Conservation (phyloP, 2,797 vertebrate species). For the Caiman crocodilus region DNA sequence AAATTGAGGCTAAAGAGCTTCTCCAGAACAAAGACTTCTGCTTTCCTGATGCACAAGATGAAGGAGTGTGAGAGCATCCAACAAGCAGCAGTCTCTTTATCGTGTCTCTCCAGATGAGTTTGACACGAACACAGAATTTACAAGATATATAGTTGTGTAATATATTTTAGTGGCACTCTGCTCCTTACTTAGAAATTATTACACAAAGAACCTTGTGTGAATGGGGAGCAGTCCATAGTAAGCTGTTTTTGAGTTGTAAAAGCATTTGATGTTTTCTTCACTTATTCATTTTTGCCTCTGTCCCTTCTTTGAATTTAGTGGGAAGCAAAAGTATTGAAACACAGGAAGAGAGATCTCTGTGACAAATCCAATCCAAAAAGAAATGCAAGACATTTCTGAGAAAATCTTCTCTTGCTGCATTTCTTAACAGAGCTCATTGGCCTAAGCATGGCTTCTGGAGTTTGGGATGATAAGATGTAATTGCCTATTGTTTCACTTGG, state of each 20-base stretch:
- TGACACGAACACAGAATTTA: neutral
- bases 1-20: conserved; percentile 20
- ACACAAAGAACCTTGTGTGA: neutral
- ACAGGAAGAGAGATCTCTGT: too few species aligned
- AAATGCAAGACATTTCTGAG: too few species aligned
- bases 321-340: neutral
- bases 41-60: neutral
- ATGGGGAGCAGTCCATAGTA: neutral
- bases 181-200: neutral
- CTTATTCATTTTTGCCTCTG: neutral
- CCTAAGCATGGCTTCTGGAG: neutral
- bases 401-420: neutral
- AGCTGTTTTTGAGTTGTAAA: neutral
- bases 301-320: neutral
- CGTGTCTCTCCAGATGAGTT: neutral
- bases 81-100: neutral
- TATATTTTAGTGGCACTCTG: neutral
- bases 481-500: neutral
- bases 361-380: too few species aligned
- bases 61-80: neutral
- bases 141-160: neutral
- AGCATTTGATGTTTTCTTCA: neutral
- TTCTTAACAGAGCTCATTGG: neutral
- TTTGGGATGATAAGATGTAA: neutral
- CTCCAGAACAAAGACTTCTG: neutral